Conservation (phyloP, 2,888 invertebrate genomes). For the Phrixothrix hirtus region DNA sequence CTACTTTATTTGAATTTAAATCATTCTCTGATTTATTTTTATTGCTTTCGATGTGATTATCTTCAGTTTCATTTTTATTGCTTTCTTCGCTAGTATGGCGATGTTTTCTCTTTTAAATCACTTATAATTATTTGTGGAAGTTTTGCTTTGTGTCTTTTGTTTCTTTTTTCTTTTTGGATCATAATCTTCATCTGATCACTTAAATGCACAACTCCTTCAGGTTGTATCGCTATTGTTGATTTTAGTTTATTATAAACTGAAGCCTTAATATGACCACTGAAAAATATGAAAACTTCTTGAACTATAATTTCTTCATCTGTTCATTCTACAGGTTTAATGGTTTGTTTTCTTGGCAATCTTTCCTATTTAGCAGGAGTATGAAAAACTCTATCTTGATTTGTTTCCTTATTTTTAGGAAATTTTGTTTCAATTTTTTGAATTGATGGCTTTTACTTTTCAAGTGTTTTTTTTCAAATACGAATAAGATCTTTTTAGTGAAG, state of each 20-base stretch:
- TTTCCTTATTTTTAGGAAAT: conserved; percentile 47
- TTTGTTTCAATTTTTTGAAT: conserved; percentile 39
- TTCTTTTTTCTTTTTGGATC: conserved; percentile 33
- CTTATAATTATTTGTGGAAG: conserved; percentile 37
- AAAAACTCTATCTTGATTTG: conserved; percentile 46
- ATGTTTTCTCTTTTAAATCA: conserved; percentile 38
- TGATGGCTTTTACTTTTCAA: conserved; percentile 17
- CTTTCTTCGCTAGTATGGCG: conserved; percentile 33
- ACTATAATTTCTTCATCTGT: conserved; percentile 53
- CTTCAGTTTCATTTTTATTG: conserved; percentile 9
- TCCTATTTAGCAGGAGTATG: conserved; percentile 48
- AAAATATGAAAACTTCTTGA: conserved; percentile 51
- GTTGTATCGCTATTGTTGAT: conserved; percentile 33
- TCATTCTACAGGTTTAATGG: conserved; percentile 52
- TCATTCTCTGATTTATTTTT: background rate
- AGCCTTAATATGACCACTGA: conserved; percentile 48
- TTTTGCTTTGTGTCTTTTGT: conserved; percentile 27
- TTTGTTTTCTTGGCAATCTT: conserved; percentile 53
- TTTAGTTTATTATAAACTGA: conserved; percentile 36
- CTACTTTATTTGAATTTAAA: conserved; percentile 2
- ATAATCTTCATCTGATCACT: conserved; percentile 50
- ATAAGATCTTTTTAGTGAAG: conserved; percentile 47
- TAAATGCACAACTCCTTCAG: conserved; percentile 47
- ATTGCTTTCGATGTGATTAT: conserved; percentile 1
- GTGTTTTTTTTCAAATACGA: conserved; percentile 25